Evolutionary conservation across 2,888 invertebrate species (phyloP).

Genomic region (Oscheius sp.): DNA sequence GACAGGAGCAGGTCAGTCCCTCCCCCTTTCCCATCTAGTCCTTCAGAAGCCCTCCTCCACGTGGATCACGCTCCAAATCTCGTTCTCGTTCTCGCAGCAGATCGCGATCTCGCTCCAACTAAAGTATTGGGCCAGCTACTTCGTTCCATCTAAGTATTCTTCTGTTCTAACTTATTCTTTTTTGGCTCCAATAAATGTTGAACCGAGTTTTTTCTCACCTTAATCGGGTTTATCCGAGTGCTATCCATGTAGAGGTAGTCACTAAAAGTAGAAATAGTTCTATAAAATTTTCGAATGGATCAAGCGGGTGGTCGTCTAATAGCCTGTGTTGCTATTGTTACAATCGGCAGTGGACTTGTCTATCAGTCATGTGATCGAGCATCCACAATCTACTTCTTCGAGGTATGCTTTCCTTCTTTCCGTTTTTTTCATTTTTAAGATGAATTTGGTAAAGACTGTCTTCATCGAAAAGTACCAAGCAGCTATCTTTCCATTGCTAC

Average conservation of each 20-base stretch:
- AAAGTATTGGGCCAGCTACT: conserved; percentile 23
- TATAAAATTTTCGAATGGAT: conserved; percentile 36
- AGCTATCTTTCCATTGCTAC: conserved; percentile 41
- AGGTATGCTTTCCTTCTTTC: conserved; percentile 36
- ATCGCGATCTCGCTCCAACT: conserved; percentile 38
- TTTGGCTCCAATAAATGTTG: background rate
- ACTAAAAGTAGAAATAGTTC: background rate
- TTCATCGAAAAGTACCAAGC: conserved; percentile 49
- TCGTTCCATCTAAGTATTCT: conserved; percentile 12
- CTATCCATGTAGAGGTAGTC: conserved; percentile 24
- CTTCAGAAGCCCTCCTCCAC: conserved; percentile 23
- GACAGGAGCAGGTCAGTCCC: conserved; percentile 36
- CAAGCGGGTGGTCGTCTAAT: conserved; percentile 36
- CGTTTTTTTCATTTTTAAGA: conserved; percentile 31
- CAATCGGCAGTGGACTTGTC: conserved; percentile 35
- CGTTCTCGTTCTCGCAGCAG: background rate
- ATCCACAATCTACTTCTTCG: conserved; percentile 58
- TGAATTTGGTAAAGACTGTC: conserved; percentile 45
- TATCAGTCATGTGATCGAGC: conserved; percentile 50
- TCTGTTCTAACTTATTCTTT: background rate
- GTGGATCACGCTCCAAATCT: conserved; percentile 12
- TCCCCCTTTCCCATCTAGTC: no score
- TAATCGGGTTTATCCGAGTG: conserved; percentile 28
- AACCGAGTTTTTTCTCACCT: conserved; percentile 11
- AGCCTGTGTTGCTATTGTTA: conserved; percentile 20